These are phyloP conservation scores for Andrena marginata DNA, from an alignment of 2,888 invertebrate genomes.

Conservation along the genomic window DNA sequence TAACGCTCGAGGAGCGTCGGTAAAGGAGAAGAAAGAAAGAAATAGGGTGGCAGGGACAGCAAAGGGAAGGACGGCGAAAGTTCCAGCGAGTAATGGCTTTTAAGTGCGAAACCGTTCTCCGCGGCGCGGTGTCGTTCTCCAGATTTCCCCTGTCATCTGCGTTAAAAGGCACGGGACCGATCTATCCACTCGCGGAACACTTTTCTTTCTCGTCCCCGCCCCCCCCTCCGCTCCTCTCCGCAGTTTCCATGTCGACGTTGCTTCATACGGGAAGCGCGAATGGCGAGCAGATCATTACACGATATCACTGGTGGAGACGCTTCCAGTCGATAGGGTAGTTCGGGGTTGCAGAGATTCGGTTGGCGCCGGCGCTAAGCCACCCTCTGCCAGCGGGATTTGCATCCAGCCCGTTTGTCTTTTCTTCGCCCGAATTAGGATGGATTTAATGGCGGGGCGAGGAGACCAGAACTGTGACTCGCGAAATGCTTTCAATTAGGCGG, in stretches of 20 bases:
- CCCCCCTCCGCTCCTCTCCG: neutral
- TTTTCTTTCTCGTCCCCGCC: neutral
- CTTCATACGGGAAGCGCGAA: constrained; percentile 29
- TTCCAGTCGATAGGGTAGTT: constrained; percentile 58
- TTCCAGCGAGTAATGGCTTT: constrained; percentile 67
- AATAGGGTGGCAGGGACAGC: constrained; percentile 23
- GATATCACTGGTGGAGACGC: constrained; percentile 34
- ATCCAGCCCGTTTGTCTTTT: constrained; percentile 53
- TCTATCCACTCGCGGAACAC: constrained; percentile 31
- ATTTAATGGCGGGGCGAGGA: constrained; percentile 44
- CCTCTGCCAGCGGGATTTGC: constrained; percentile 39
- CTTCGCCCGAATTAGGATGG: constrained; percentile 49
- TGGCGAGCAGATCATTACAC: constrained; percentile 51
- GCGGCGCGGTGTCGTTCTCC: constrained; percentile 49
- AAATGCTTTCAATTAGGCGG: constrained; percentile 32
- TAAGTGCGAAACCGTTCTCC: constrained; percentile 66
- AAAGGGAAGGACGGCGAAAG: constrained; percentile 53
- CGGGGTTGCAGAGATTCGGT: constrained; percentile 47
- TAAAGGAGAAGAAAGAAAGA: constrained; percentile 19
- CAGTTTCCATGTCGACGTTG: neutral
- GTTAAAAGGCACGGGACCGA: constrained; percentile 54
- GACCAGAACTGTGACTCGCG: constrained; percentile 39
- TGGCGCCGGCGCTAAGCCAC: constrained; percentile 56
- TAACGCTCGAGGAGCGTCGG: constrained; percentile 5
- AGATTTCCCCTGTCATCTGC: constrained; percentile 57